Percentiles rank a stretch among this genome's conserved stretches.
Evolutionary conservation across 2,113 vertebrate species (phyloP).

Genomic region (Labeo catla): DNA sequence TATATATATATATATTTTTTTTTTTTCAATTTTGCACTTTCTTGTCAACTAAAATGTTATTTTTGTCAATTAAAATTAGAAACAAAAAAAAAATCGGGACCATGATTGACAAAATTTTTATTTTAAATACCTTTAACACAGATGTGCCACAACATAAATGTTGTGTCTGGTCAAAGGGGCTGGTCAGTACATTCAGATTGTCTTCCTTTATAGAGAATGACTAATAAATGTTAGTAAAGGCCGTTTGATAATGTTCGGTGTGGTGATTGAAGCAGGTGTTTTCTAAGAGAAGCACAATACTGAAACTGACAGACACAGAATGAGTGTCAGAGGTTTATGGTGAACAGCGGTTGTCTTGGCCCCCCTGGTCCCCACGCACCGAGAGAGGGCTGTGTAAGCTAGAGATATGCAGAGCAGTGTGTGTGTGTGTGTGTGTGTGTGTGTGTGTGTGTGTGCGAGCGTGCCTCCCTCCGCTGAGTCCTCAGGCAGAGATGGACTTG

Average conservation of each 20-base stretch:
- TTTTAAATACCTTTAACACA: neutral
- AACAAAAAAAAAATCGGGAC: too few species aligned
- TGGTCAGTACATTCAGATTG: conserved; percentile 6
- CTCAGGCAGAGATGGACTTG: conserved; percentile 75
- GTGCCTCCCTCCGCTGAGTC: conserved; percentile 69
- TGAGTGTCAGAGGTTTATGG: conserved; percentile 54
- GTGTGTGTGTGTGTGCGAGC: conserved; percentile 49
- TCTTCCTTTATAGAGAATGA: neutral
- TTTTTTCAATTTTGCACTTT: too few species aligned
- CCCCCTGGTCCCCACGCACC: conserved; percentile 36
- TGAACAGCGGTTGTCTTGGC: conserved; percentile 51
- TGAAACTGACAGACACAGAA: conserved; percentile 36
- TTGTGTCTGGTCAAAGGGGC: conserved; percentile 1
- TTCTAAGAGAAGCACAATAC: conserved; percentile 32
- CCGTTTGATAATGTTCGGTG: conserved; percentile 34
- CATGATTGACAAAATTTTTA: too few species aligned
- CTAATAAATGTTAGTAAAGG: conserved; percentile 39
- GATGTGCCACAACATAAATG: neutral
- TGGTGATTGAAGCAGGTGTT: conserved; percentile 36
- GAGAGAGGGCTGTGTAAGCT: conserved; percentile 75
- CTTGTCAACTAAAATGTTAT: too few species aligned
- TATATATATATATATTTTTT: too few species aligned
- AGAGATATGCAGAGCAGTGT: conserved; percentile 75
- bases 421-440: conserved; percentile 23
- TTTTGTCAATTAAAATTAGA: too few species aligned